A percentile compares a stretch with the other conserved stretches of the same genome.
Evolutionary conservation across 2,113 vertebrate species (phyloP).

Genomic region (Turdus rufiventris): DNA sequence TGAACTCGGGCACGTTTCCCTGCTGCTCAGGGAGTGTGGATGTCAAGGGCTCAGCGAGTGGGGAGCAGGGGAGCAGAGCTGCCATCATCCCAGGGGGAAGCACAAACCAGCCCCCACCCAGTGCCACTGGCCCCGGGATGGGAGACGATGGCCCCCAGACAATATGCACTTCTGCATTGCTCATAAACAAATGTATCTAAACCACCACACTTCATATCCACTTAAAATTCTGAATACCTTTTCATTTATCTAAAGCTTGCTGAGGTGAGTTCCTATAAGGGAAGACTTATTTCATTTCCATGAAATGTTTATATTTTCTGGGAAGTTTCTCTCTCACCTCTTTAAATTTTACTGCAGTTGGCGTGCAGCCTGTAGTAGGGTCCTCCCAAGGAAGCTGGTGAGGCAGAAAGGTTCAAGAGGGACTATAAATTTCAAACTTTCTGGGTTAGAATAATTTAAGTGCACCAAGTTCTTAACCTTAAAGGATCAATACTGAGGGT

Average conservation of each 20-base stretch:
- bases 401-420: slow-evolving; percentile 79
- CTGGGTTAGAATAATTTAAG: slow-evolving; percentile 77
- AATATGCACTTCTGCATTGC: slow-evolving; percentile 16
- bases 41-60: background rate
- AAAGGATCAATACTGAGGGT: slow-evolving; percentile 59
- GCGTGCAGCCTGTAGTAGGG: slow-evolving; percentile 81
- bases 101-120: background rate
- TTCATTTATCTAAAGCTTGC: slow-evolving; percentile 62
- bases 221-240: slow-evolving; percentile 65
- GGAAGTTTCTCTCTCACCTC: slow-evolving; percentile 96
- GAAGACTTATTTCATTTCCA: slow-evolving; percentile 83
- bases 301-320: slow-evolving; percentile 86
- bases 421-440: slow-evolving; percentile 82
- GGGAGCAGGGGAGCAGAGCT: background rate
- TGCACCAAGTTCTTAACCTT: slow-evolving; percentile 64
- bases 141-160: background rate
- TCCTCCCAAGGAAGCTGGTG: slow-evolving; percentile 84
- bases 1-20: background rate
- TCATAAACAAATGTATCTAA: slow-evolving; percentile 49
- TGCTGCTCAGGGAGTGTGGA: background rate
- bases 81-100: background rate
- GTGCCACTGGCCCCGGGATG: accelerated
- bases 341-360: slow-evolving; percentile 96
- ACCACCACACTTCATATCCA: slow-evolving; percentile 44
- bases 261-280: slow-evolving; percentile 67